Evolutionary conservation across 2,888 invertebrate genomes (phyloP), one percentile per base, ranked within the genome.

Genomic region (Adela reaumurella): DNA sequence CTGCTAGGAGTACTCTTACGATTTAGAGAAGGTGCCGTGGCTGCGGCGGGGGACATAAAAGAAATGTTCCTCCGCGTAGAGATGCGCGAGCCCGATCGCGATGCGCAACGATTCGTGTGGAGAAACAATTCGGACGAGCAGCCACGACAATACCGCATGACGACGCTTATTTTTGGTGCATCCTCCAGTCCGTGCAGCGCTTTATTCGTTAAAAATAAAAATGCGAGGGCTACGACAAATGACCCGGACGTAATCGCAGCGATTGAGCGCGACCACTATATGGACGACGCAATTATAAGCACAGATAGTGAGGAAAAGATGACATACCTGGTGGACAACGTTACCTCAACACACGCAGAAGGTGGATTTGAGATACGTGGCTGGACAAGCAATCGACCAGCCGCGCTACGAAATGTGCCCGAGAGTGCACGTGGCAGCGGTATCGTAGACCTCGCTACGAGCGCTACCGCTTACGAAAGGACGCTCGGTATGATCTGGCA

Each of bases 21-120:
- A 8, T 57, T 57, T 35, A 17, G 56, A 2, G 52, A 54, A 45
- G 20, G 55, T 14, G 35, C 14, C 41, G 20, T 55, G 1, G 57
- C 53, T 20, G 41, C 55, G 1, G 50, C 50, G 0, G 56, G 51
- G 0, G 54, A 57, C 46, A 58, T 58, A 1, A 42, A 49, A 1
- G 57, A 57, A 17, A 57, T 57, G 57, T 55, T 56, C 19, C 46
- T 55, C 49, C 50, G 52, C 44, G 45, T 56, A 2, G 50, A 49
- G 10, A 46, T 55, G 1, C 44, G n/a, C 24, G 18, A 35, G 1
- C 48, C 53, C 45, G 53, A 56, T 17, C 17, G 53, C n/a, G 49
- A 53, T n/a, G 51, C 52, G 0, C 51, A 53, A 1, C 19, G 54
- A 0, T 51, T 51, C 28, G 46, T 53, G 14, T 49, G 45, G 50